A percentile compares a stretch with the other conserved stretches of the same genome.
These are phyloP conservation scores for Cyanocitta stelleri DNA, from an alignment of 2,113 vertebrate species.

Conservation along the genomic window DNA sequence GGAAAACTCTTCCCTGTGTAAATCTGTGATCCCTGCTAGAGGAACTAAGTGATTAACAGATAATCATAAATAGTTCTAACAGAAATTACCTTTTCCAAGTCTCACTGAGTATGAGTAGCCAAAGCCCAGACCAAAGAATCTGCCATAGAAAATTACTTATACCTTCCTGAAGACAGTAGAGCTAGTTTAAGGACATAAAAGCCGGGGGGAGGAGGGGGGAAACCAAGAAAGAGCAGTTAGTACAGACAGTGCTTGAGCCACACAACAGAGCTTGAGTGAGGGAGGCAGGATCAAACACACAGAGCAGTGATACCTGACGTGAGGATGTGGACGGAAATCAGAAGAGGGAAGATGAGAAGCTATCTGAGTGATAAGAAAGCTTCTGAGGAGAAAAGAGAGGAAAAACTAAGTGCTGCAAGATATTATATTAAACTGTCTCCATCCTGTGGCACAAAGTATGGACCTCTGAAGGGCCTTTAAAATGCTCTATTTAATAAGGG, in stretches of 20 bases:
- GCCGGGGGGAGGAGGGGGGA: not conserved
- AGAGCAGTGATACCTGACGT: conserved; percentile 83
- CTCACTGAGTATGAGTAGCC: not conserved
- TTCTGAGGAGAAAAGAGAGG: conserved; percentile 81
- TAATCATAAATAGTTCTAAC: not conserved
- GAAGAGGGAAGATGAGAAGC: conserved; percentile 98
- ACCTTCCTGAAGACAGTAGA: not conserved
- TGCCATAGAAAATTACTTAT: not conserved
- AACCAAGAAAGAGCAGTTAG: conserved; percentile 10
- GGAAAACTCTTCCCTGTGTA: not conserved
- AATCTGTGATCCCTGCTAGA: not conserved
- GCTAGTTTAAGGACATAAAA: not conserved
- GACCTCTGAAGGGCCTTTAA: not conserved
- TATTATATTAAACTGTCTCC: not conserved
- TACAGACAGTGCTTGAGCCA: not conserved
- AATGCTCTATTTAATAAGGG: not conserved
- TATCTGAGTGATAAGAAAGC: conserved; percentile 95
- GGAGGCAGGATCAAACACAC: conserved; percentile 22
- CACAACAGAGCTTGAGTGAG: conserved; percentile 33
- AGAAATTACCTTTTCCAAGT: not conserved
- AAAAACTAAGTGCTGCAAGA: conserved; percentile 39
- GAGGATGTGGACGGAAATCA: conserved; percentile 78
- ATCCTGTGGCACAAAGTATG: not conserved
- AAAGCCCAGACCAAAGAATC: not conserved
- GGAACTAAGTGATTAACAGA: not conserved